Base-by-base conservation (phyloP, 2,888 invertebrate species). In the Mesodorylaimus sp. region DNA sequence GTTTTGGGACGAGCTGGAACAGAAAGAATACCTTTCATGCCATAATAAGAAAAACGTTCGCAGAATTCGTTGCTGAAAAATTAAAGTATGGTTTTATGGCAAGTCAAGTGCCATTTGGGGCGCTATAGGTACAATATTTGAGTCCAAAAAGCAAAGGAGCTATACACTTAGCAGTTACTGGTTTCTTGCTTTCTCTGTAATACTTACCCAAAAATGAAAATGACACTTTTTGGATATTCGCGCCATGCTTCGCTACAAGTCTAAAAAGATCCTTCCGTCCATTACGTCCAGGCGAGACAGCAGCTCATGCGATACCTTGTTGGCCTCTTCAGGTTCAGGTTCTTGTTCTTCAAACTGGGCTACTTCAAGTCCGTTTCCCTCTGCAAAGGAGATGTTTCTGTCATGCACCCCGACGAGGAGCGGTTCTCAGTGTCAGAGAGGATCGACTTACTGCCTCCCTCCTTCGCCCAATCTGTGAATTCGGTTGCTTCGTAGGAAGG, bases 21-120 rank as follows among this genome's bases (percentile, higher is more conserved):
- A 3, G 23, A 16, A 50, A 52, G 16, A 56, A 53, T 32, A 67
- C 67, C 62, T 65, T 61, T 54, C 62, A 66, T 62, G 10, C 68
- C 68, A 62, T 67, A 68, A 56, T 61, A 68, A 43, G 64, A 66
- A 51, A 68, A 68, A 32, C 68, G 56, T 51, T 68, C 68, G 59
- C 68, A 68, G 52, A 68, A 66, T 55, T 68, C 68, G 54, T 61
- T 66, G 16, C 63, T 61, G 21, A 46, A 7, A 21, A 46, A 32
- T 32, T 32, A 7, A 16, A 7, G 32, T 32, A 7, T 10, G 7
- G 10, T 32, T 32, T 32, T 32, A 10, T 32, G 7, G 16, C 32
- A n/a, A n/a, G n/a, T n/a, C n/a, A n/a, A n/a, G n/a, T n/a, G n/a
- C n/a, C n/a, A n/a, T n/a, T n/a, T n/a, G n/a, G n/a, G n/a, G n/a